These are phyloP conservation scores for Ammospiza maritima DNA, from an alignment of 2,797 vertebrate genomes.

Conservation along the genomic window DNA sequence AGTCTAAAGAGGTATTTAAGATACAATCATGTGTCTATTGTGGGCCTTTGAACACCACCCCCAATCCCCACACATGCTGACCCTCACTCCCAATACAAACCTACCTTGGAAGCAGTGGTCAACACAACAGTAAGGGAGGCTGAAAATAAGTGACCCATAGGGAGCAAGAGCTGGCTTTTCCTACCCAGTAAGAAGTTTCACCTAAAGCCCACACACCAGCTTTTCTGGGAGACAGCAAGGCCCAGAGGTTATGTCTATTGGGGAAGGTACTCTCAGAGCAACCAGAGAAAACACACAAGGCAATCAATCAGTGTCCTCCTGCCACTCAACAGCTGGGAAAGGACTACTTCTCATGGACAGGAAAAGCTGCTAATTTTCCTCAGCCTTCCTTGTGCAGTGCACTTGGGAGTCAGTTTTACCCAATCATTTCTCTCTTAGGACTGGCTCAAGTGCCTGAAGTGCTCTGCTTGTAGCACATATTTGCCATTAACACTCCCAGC, in stretches of 20 bases:
- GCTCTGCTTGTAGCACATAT: background rate
- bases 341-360: background rate
- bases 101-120: background rate
- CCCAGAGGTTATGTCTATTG: background rate
- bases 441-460: background rate
- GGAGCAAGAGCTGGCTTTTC: background rate
- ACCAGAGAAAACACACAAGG: background rate
- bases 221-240: background rate
- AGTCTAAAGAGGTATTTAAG: background rate
- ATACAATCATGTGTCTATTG: accelerated
- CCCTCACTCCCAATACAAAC: background rate
- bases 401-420: background rate
- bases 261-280: background rate
- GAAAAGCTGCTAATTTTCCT: background rate
- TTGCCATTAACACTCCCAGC: background rate
- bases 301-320: background rate
- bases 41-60: background rate
- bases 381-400: no score
- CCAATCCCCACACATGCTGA: accelerated
- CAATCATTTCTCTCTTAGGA: background rate
- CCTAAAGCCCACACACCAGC: background rate
- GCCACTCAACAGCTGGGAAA: background rate
- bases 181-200: background rate
- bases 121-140: background rate
- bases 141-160: background rate